Conservation (phyloP, 2,888 invertebrate species). For the Lottia gigantea region DNA sequence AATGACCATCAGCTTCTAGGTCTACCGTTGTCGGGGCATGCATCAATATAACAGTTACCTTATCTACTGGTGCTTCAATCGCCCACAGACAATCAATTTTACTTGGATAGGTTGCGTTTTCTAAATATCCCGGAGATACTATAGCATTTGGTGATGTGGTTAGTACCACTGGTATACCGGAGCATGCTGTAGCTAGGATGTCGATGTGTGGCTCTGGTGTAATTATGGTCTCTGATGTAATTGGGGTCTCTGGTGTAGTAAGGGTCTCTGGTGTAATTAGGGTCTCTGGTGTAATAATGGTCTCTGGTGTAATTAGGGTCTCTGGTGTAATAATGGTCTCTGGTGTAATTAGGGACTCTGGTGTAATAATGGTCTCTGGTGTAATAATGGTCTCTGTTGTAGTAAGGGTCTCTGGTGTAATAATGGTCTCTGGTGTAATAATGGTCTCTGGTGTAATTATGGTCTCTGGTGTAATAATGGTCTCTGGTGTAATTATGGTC, state of each 20-base stretch:
- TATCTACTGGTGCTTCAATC: slow-evolving; percentile 16
- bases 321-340: too few relatives aligned
- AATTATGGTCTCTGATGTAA: neutral
- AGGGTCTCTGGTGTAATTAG: neutral
- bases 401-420: neutral
- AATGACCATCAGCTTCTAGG: too few relatives aligned
- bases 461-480: neutral
- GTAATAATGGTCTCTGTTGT: too few relatives aligned
- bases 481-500: neutral
- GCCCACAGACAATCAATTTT: slow-evolving; percentile 28
- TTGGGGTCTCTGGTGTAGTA: neutral
- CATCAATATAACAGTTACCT: slow-evolving; percentile 18
- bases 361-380: neutral
- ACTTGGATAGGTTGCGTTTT: slow-evolving; percentile 11
- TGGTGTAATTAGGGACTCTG: too few relatives aligned
- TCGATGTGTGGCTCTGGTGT: neutral
- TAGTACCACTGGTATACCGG: slow-evolving; percentile 20
- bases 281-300: too few relatives aligned
- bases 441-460: neutral
- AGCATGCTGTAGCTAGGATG: slow-evolving; percentile 17
- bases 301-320: neutral
- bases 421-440: neutral
- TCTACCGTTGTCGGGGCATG: neutral
- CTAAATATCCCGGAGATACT: slow-evolving; percentile 24
- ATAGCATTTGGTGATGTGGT: slow-evolving; percentile 17